Percentiles rank a stretch among this genome's conserved stretches.
Conservation (phyloP, 92 coral and sea anemone species). For the Palythoa grandis region DNA sequence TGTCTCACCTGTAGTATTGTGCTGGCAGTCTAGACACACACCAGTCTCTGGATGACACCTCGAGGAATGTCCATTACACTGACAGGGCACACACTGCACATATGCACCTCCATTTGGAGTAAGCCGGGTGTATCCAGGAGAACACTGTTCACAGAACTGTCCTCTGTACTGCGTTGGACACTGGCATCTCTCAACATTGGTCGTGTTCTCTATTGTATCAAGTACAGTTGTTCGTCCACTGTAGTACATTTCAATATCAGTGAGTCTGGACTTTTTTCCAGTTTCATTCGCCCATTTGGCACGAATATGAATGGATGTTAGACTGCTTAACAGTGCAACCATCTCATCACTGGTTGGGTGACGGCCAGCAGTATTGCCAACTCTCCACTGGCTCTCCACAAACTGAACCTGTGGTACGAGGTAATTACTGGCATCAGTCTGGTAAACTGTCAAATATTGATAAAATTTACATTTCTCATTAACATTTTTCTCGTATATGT, state of each 20-base stretch:
- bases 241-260: slow-evolving; percentile 11
- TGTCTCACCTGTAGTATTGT: slow-evolving; percentile 89
- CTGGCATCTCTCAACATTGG: slow-evolving; percentile 80
- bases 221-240: slow-evolving; percentile 31
- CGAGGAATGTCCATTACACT: slow-evolving; percentile 76
- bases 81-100: slow-evolving; percentile 77
- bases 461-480: no score
- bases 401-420: slow-evolving; percentile 64
- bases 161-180: slow-evolving; percentile 87
- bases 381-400: slow-evolving; percentile 84
- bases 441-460: not conserved
- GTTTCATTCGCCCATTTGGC: slow-evolving; percentile 82
- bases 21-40: slow-evolving; percentile 80
- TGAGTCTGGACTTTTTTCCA: slow-evolving; percentile 16
- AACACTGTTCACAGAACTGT: slow-evolving; percentile 92
- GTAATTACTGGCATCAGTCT: not conserved
- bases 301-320: slow-evolving; percentile 74
- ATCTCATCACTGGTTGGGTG: slow-evolving; percentile 76
- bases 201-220: slow-evolving; percentile 22
- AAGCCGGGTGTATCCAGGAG: slow-evolving; percentile 82
- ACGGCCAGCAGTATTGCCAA: slow-evolving; percentile 75
- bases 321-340: slow-evolving; percentile 76
- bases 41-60: slow-evolving; percentile 89
- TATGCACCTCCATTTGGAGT: slow-evolving; percentile 90
- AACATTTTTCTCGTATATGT: not conserved